Evolutionary conservation across 2,797 vertebrate genomes (phyloP).

Genomic region (Gouania willdenowi): DNA sequence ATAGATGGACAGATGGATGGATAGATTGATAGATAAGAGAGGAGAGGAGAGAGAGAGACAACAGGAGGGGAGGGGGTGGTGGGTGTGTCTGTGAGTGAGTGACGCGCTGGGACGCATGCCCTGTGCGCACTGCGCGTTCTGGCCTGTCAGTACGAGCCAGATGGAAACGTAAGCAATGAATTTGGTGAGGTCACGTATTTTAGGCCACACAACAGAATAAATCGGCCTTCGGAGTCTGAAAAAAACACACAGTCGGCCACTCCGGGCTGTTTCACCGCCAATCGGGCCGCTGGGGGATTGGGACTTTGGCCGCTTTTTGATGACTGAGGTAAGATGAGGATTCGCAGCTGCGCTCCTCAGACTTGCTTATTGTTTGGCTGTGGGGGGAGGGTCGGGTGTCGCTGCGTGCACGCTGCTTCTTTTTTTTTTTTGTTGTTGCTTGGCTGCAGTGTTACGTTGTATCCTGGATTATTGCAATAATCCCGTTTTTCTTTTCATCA

Average conservation of each 20-base stretch:
- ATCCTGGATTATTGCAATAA: not conserved
- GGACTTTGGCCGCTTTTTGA: constrained; percentile 21
- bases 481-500: not conserved
- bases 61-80: constrained; percentile 46
- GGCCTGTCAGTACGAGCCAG: constrained; percentile 74
- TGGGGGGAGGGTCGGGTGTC: constrained; percentile 72
- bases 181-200: constrained; percentile 76
- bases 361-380: constrained; percentile 75
- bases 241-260: constrained; percentile 24
- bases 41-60: no score
- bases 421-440: no score
- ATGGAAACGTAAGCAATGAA: constrained; percentile 69
- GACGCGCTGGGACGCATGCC: constrained; percentile 72
- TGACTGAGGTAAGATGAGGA: constrained; percentile 68
- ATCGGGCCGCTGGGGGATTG: constrained; percentile 23
- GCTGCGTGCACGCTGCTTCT: constrained; percentile 31
- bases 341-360: constrained; percentile 43
- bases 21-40: constrained; percentile 19
- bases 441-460: constrained; percentile 11
- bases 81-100: constrained; percentile 65
- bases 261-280: constrained; percentile 21
- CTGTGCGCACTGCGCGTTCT: constrained; percentile 66
- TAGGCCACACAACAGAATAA: constrained; percentile 64
- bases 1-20: constrained; percentile 9
- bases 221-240: constrained; percentile 32